These are phyloP conservation scores for Brachypterus glaber DNA, from an alignment of 2,888 invertebrate genomes.

Conservation along the genomic window DNA sequence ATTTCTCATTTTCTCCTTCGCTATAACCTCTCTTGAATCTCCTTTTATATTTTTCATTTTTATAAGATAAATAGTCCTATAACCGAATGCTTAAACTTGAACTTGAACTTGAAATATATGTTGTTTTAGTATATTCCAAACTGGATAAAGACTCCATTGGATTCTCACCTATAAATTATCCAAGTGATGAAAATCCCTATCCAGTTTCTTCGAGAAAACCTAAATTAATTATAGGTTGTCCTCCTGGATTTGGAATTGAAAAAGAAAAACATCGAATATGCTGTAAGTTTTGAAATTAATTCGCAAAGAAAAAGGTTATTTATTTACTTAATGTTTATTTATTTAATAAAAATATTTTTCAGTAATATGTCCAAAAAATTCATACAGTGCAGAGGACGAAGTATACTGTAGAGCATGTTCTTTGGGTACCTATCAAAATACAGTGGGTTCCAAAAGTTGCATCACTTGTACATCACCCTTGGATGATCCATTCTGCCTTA, in stretches of 20 bases:
- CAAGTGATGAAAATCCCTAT: conserved; percentile 13
- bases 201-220: conserved; percentile 26
- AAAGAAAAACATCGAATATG: conserved; percentile 33
- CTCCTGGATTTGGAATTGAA: conserved; percentile 36
- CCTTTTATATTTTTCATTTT: no score
- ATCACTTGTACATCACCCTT: conserved; percentile 34
- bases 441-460: conserved; percentile 35
- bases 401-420: conserved; percentile 36
- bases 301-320: background rate
- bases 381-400: conserved; percentile 33
- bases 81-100: no score
- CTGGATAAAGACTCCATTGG: no score
- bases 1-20: no score
- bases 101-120: background rate
- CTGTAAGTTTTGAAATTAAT: conserved; percentile 21
- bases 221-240: conserved; percentile 33
- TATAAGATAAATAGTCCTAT: no score
- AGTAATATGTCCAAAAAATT: conserved; percentile 37
- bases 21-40: no score
- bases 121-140: conserved; percentile 11
- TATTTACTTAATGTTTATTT: conserved; percentile 1
- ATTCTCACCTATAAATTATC: background rate
- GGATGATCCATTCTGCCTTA: conserved; percentile 34
- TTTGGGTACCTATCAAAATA: conserved; percentile 35
- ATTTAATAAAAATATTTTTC: conserved; percentile 15